Percentiles rank a stretch among this genome's conserved stretches.
phyloP scores from a whole-genome alignment of 2,113 vertebrate species.

The Chlorodrepanis virens region DNA sequence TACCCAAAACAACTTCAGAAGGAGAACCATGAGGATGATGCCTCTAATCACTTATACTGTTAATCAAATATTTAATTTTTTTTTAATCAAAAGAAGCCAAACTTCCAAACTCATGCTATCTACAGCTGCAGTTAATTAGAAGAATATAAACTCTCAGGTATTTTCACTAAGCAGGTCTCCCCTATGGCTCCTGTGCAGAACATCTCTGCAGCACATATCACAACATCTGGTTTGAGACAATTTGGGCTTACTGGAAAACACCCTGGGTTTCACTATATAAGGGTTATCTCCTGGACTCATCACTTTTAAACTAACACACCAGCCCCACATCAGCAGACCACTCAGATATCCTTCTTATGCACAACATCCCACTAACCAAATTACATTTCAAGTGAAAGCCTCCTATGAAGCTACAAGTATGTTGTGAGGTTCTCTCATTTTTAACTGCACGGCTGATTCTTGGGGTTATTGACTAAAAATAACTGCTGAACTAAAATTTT shows the following conservation, averaged over 20 bases:
- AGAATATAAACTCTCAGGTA: neutral
- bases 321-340: neutral
- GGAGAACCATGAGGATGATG: neutral
- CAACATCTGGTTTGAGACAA: neutral
- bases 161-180: neutral
- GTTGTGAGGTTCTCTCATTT: neutral
- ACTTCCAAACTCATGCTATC: neutral
- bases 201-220: neutral
- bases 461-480: neutral
- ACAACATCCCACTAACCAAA: neutral
- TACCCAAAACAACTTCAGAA: neutral
- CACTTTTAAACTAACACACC: neutral
- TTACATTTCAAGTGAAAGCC: neutral
- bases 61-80: neutral
- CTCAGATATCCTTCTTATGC: neutral
- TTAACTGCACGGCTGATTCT: neutral
- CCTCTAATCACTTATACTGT: neutral
- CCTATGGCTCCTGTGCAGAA: neutral
- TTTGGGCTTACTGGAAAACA: neutral
- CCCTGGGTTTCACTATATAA: neutral
- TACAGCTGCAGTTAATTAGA: neutral
- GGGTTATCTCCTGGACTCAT: neutral
- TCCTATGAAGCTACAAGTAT: fast-evolving
- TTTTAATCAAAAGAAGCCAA: neutral
- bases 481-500: neutral